These are phyloP conservation scores for Athetis lepigone DNA, from an alignment of 2,888 invertebrate species.

Conservation along the genomic window DNA sequence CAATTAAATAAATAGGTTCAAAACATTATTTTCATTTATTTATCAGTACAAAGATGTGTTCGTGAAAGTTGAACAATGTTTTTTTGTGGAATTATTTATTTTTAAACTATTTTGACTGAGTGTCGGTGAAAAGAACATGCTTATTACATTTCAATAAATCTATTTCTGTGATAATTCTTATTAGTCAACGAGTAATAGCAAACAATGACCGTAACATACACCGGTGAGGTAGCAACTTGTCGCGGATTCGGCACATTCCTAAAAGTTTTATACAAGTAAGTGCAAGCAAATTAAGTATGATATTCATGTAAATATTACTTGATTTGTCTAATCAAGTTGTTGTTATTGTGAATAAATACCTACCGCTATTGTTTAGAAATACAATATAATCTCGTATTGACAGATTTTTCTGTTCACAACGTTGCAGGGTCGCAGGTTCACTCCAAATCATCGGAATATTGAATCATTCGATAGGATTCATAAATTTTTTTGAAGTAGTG, in stretches of 20 bases:
- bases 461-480: not conserved
- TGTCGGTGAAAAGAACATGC: constrained; percentile 9
- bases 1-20: not conserved
- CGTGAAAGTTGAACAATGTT: constrained; percentile 30
- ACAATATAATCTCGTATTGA: not conserved
- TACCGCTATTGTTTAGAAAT: constrained; percentile 3
- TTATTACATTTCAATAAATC: constrained; percentile 13
- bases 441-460: not conserved
- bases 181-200: constrained; percentile 57
- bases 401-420: not conserved
- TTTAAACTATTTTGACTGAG: constrained; percentile 14
- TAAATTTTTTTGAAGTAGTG: not conserved
- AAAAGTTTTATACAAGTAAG: constrained; percentile 95
- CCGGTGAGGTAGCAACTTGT: constrained; percentile 96
- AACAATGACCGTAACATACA: constrained; percentile 96
- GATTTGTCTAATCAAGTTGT: constrained; percentile 6
- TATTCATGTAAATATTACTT: not conserved
- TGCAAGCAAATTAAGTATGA: constrained; percentile 16
- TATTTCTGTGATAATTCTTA: constrained; percentile 55
- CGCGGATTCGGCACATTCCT: constrained; percentile 96
- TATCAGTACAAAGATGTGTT: constrained; percentile 18
- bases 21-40: constrained; percentile 18
- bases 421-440: constrained; percentile 1
- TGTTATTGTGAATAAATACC: constrained; percentile 3
- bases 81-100: constrained; percentile 14